A percentile compares a stretch with the other conserved stretches of the same genome.
Conservation (phyloP, 1,140 invertebrate genomes). For the Phortica variegata region DNA sequence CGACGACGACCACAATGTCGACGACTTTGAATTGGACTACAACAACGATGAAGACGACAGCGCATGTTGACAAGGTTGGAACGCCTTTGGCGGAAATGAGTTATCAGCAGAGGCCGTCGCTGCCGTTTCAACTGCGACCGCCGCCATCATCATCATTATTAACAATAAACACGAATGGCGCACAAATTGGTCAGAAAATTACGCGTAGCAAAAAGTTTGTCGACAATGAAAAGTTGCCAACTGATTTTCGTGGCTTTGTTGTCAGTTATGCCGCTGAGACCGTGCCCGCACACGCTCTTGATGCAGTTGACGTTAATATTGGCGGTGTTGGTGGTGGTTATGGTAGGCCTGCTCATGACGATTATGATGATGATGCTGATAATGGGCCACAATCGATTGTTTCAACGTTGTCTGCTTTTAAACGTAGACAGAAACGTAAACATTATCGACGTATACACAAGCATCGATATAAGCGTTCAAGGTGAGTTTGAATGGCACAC, state of each 20-base stretch:
- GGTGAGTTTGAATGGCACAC: conserved; percentile 25
- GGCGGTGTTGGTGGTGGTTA: background rate
- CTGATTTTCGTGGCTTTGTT: no score
- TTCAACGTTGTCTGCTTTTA: background rate
- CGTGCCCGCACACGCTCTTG: no score
- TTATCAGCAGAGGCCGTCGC: conserved; percentile 8
- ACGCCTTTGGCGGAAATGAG: background rate
- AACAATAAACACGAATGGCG: no score
- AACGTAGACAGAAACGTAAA: conserved; percentile 38
- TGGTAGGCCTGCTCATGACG: conserved; percentile 9
- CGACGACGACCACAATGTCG: background rate
- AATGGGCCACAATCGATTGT: background rate
- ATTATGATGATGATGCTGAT: conserved; percentile 21
- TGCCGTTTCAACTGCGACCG: conserved; percentile 7
- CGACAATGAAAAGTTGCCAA: no score
- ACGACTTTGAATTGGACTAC: background rate
- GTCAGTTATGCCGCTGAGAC: no score
- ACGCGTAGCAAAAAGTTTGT: conserved; percentile 12
- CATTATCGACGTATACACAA: conserved; percentile 38
- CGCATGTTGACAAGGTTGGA: conserved; percentile 20
- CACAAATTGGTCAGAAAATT: conserved; percentile 20
- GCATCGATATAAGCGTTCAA: conserved; percentile 37
- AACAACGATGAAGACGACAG: background rate
- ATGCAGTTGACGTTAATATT: background rate
- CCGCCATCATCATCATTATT: conserved; percentile 7